Conservation (phyloP, 2,113 vertebrate species). For the Tilapia sparmanii region DNA sequence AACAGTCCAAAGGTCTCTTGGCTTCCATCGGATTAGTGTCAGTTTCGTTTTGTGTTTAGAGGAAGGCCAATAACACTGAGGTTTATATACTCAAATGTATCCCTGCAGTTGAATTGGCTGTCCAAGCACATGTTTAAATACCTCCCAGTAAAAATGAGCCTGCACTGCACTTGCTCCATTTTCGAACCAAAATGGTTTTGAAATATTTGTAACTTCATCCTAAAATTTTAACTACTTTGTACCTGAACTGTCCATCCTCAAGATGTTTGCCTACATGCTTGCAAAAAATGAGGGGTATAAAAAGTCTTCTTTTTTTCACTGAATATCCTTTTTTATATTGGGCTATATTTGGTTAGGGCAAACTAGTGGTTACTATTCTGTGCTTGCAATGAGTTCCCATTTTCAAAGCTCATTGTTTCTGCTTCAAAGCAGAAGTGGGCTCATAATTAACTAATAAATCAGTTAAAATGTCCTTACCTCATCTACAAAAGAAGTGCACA, state of each 20-base stretch:
- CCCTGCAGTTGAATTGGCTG: rapidly evolving
- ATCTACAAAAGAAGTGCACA: rapidly evolving
- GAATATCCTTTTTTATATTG: background rate
- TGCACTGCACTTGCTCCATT: background rate
- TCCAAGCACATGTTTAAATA: background rate
- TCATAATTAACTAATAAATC: background rate
- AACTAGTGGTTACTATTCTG: background rate
- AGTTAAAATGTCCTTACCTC: background rate
- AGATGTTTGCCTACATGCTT: background rate
- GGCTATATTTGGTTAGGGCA: rapidly evolving
- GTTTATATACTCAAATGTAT: background rate
- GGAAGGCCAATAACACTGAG: background rate
- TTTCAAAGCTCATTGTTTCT: background rate
- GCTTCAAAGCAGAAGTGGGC: background rate
- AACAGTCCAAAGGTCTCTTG: background rate
- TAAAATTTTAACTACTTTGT: background rate
- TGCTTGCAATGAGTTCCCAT: rapidly evolving
- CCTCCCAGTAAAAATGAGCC: background rate
- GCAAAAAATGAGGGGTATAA: rapidly evolving
- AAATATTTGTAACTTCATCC: rapidly evolving
- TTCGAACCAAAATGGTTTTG: rapidly evolving
- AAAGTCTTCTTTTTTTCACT: background rate
- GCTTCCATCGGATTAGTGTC: background rate
- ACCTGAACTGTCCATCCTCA: background rate
- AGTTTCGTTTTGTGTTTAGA: background rate